Evolutionary conservation across 2,797 vertebrate genomes (phyloP).

Genomic region (Lemur catta): DNA sequence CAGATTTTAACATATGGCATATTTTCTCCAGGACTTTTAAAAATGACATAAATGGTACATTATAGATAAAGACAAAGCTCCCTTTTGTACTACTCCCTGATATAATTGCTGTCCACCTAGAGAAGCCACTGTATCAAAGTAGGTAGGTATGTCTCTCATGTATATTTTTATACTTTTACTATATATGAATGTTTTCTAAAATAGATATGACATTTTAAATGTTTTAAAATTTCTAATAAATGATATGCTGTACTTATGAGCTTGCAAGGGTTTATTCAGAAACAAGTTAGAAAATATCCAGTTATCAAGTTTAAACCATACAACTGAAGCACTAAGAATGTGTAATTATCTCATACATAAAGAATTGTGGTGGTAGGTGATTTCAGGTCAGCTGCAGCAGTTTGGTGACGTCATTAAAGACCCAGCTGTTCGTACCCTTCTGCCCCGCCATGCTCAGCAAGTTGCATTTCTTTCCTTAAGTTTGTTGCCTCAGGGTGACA

Average conservation of each 20-base stretch:
- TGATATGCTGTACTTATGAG: background rate
- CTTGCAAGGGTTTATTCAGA: background rate
- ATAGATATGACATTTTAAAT: background rate
- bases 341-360: background rate
- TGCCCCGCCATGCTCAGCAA: background rate
- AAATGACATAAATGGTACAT: background rate
- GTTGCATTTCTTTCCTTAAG: background rate
- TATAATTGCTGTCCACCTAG: background rate
- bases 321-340: background rate
- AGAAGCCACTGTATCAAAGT: background rate
- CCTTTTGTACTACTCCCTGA: background rate
- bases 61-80: background rate
- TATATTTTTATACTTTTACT: background rate
- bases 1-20: background rate
- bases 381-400: background rate
- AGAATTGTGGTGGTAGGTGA: background rate
- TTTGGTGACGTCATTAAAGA: background rate
- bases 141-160: background rate
- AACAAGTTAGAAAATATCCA: background rate
- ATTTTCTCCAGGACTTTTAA: background rate
- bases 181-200: background rate
- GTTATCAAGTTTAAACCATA: background rate
- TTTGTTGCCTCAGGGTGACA: background rate
- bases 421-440: background rate
- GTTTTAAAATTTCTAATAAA: constrained; percentile 7